A percentile compares a stretch with the other conserved stretches of the same genome.
These are phyloP conservation scores for Eupithecia exiguata DNA, from an alignment of 2,888 invertebrate genomes.

Conservation along the genomic window DNA sequence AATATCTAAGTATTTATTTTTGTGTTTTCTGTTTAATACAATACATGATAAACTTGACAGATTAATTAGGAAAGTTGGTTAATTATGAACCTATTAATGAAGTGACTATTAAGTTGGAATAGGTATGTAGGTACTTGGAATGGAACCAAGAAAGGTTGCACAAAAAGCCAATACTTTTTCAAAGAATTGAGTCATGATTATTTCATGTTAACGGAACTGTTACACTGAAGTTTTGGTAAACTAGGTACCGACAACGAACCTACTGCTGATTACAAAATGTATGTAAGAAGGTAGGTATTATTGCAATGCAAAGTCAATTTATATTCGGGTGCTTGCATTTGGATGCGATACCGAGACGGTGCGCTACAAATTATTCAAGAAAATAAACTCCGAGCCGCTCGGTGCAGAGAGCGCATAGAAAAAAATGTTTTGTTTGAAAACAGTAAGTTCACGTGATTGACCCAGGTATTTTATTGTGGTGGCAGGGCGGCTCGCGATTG, in stretches of 20 bases:
- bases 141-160: neutral
- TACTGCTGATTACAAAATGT: neutral
- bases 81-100: neutral
- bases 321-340: slow-evolving; percentile 39
- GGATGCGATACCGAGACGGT: slow-evolving; percentile 45
- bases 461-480: slow-evolving; percentile 80
- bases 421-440: slow-evolving; percentile 88
- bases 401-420: slow-evolving; percentile 58
- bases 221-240: neutral
- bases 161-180: neutral
- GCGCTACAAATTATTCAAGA: slow-evolving; percentile 57
- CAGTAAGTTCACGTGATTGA: slow-evolving; percentile 89
- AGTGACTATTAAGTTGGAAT: neutral
- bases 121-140: neutral
- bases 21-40: neutral
- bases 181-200: neutral
- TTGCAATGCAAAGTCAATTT: slow-evolving; percentile 14
- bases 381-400: slow-evolving; percentile 29
- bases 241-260: neutral
- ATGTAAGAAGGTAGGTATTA: neutral
- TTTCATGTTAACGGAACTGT: neutral
- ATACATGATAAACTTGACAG: neutral
- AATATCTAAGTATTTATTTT: neutral
- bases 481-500: slow-evolving; percentile 76
- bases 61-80: neutral